Percentiles rank a stretch among this genome's conserved stretches.
Conservation (phyloP, 2,888 invertebrate genomes). For the Ecliptopera silaceata region DNA sequence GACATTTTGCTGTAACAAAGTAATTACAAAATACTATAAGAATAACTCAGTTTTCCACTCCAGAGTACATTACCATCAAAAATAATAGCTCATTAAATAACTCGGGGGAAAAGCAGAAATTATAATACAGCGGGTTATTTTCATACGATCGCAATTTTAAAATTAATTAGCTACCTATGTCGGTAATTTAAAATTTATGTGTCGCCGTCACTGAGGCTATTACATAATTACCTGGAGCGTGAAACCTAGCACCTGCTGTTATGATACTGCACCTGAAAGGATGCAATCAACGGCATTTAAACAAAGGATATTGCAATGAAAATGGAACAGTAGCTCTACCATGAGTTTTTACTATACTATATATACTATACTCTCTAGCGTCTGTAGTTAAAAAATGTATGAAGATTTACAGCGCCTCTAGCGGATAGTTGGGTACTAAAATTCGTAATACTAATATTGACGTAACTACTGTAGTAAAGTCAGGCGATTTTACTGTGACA, state of each 20-base stretch:
- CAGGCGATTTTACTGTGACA: too few species aligned
- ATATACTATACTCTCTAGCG: too few species aligned
- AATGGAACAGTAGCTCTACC: too few species aligned
- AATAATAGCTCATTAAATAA: slow-evolving; percentile 27
- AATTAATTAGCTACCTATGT: slow-evolving; percentile 57
- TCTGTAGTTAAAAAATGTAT: too few species aligned
- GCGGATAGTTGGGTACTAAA: too few species aligned
- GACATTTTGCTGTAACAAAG: background rate
- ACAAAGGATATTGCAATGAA: too few species aligned
- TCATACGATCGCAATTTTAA: slow-evolving; percentile 49
- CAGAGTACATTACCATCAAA: slow-evolving; percentile 16
- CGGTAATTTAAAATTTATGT: slow-evolving; percentile 57
- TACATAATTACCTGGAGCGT: slow-evolving; percentile 39
- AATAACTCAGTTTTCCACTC: slow-evolving; percentile 4
- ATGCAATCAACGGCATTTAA: too few species aligned
- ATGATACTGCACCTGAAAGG: background rate
- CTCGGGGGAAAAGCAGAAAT: slow-evolving; percentile 16
- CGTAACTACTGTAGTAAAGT: too few species aligned
- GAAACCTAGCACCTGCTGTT: background rate
- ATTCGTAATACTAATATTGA: too few species aligned
- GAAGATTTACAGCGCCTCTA: too few species aligned
- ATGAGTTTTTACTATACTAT: too few species aligned
- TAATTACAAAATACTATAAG: background rate
- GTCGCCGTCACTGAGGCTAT: slow-evolving; percentile 42
- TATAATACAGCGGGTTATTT: slow-evolving; percentile 36